phyloP scores from a whole-genome alignment of 2,888 invertebrate genomes.

The Anticlea derivata region DNA sequence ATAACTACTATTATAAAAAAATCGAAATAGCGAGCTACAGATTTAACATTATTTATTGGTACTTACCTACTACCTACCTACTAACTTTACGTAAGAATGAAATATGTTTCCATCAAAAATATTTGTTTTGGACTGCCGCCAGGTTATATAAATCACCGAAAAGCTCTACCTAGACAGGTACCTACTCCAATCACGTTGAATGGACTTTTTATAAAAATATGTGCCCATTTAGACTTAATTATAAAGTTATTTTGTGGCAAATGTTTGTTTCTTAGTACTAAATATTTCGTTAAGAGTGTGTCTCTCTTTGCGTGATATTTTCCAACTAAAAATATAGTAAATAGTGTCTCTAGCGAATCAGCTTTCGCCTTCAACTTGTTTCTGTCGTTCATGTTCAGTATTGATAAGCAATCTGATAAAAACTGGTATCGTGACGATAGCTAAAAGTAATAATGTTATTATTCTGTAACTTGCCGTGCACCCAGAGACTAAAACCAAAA shows the following conservation, averaged over 20 bases:
- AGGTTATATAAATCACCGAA: background rate
- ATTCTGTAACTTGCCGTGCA: slow-evolving; percentile 31
- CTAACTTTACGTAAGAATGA: too few species aligned
- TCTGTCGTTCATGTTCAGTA: slow-evolving; percentile 43
- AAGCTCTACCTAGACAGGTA: background rate
- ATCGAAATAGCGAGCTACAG: background rate
- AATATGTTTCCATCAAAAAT: slow-evolving; percentile 10
- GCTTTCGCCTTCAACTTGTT: slow-evolving; percentile 40
- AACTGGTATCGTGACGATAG: slow-evolving; percentile 51
- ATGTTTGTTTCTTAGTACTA: too few species aligned
- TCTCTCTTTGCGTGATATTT: too few species aligned
- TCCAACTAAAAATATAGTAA: background rate
- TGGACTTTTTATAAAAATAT: slow-evolving; percentile 2
- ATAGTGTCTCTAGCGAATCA: background rate
- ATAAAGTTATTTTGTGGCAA: too few species aligned
- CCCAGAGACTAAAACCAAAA: background rate
- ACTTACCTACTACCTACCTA: too few species aligned
- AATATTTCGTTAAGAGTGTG: too few species aligned
- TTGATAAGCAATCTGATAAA: slow-evolving; percentile 60
- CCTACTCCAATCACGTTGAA: background rate
- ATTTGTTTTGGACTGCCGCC: slow-evolving; percentile 9
- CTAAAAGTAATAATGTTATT: slow-evolving; percentile 40
- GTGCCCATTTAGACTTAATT: background rate
- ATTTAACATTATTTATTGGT: too few species aligned
- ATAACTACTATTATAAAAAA: background rate